phyloP scores from a whole-genome alignment of 35 echinoderm and acorn worm species.

The Ophiothrix spiculata region DNA sequence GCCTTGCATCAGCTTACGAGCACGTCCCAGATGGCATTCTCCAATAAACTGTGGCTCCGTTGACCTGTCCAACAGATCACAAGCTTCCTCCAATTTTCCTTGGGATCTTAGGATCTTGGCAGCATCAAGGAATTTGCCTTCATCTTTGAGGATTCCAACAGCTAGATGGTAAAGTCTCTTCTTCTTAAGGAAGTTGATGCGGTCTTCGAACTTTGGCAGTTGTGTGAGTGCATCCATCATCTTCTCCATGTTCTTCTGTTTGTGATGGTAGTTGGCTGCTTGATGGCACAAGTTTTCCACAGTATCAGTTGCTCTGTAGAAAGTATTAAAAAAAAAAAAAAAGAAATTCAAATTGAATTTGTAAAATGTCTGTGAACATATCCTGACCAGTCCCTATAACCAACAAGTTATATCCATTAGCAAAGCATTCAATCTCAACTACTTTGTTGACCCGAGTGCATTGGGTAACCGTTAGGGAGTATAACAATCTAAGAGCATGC shows the following conservation, averaged over 20 bases:
- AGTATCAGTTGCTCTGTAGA: constrained; percentile 16
- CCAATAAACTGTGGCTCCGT: constrained; percentile 26
- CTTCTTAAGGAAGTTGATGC: constrained; percentile 32
- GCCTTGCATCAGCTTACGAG: constrained; percentile 16
- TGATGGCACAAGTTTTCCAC: constrained; percentile 5
- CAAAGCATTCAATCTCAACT: no score
- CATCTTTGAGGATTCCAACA: constrained; percentile 32
- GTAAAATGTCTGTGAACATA: no score
- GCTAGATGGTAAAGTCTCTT: background rate
- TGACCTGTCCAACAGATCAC: constrained; percentile 16
- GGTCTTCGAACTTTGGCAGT: constrained; percentile 27
- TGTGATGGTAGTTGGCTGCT: constrained; percentile 32
- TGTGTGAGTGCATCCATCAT: constrained; percentile 38
- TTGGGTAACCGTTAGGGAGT: no score
- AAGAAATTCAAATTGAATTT: constrained; percentile 5
- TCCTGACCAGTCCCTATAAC: no score
- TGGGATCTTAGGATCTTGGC: constrained; percentile 34
- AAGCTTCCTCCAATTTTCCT: constrained; percentile 39
- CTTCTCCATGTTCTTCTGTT: background rate
- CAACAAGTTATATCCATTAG: no score
- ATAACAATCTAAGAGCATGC: no score
- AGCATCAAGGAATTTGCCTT: constrained; percentile 27
- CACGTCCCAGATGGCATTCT: constrained; percentile 29
- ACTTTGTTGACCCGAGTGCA: no score
- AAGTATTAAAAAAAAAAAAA: background rate